Base-by-base conservation (phyloP, 2,888 invertebrate genomes). In the Parnassius glacialis region DNA sequence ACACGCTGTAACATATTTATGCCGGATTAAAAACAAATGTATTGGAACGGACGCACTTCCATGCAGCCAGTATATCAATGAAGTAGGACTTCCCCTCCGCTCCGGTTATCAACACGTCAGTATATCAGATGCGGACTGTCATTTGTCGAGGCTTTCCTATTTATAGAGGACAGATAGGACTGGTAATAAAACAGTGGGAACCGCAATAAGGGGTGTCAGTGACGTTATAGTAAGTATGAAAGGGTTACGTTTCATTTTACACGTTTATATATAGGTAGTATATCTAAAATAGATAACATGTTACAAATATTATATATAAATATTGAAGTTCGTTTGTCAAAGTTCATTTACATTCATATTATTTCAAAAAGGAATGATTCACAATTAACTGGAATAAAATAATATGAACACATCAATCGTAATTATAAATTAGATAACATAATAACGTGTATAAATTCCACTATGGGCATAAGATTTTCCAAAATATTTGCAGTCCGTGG, bases 111-210 rank as follows among this genome's bases (percentile, higher is more conserved):
- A 64, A 62, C 62, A 62, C 62, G 62, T 54, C 64, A 67, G 54
- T 64, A 61, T 65, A 67, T 67, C 64, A 64, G 67, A 62, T 59
- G 62, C 13, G 57, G 60, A 58, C 62, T 62, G 62, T 54, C 59
- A 65, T 65, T 67, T 65, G 65, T 65, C 65, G 65, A 48, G 59
- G 57, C 61, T 58, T 61, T 62, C 59, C 64, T 61, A 62, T 62
- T 62, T 62, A 62, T 62, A 59, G 62, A 62, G 62, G 62, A 59
- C 62, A 62, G 62, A 62, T 62, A 62, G 58, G 62, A 55, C 62
- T 59, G 62, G 58, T 55, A 62, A 62, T 62, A 62, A 62, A 62
- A 62, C 58, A 54, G 62, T 59, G 57, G 62, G 57, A 50, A 59
- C 62, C 62, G 45, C 62, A 59, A 59, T 58, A 51, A 58, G 51